Base-by-base conservation (phyloP, 2,797 vertebrate genomes). In the Argya squamiceps region DNA sequence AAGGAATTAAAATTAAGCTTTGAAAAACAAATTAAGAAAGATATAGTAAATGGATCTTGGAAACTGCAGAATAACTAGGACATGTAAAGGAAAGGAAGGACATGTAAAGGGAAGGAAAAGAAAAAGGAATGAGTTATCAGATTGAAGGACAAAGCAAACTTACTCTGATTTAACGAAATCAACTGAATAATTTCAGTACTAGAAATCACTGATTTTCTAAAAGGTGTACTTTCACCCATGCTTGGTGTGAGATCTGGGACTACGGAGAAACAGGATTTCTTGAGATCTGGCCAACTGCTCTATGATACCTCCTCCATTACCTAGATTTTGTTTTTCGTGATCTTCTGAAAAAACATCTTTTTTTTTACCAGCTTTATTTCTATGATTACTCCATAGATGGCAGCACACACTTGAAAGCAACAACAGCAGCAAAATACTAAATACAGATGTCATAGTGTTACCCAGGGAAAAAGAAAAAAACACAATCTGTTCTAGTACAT, bases 391-490 rank as follows among this genome's bases (percentile, higher is more conserved):
- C 94, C 44, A 83, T 85, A 95, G 93, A 79, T 88, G 92, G 96
- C 94, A 96, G 92, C 86, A 96, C 27, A 85, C 6, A 29, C 94
- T 81, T 68, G 58, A 81, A 93, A 87, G 82, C 85, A 90, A 64
- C 19, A 83, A 8, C 27, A 80, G 47, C 65, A 84, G 60, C 26
- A 79, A 82, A 88, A 93, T 67, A 1, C 53, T 59, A 84, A 94
- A 91, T 65, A 71, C 82, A 96, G 84, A 85, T 89, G 84, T 75
- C 79, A 68, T 2, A 69, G 60, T 60, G 64, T 37, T 85, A 93
- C 21, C 41, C 50, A 89, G 69, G 53, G 69, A 91, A 95, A 89
- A 85, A 37, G 71, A n/a, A 91, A 92, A 94, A 94, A 70, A 1
- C 73, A 91, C 84, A 69, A 20, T 62, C 82, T 91, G 78, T 52